A percentile compares a stretch with the other conserved stretches of the same genome.
These are phyloP conservation scores for Ephydatia muelleri DNA, from an alignment of 37 sponge, comb jelly and placozoan genomes.

Conservation along the genomic window DNA sequence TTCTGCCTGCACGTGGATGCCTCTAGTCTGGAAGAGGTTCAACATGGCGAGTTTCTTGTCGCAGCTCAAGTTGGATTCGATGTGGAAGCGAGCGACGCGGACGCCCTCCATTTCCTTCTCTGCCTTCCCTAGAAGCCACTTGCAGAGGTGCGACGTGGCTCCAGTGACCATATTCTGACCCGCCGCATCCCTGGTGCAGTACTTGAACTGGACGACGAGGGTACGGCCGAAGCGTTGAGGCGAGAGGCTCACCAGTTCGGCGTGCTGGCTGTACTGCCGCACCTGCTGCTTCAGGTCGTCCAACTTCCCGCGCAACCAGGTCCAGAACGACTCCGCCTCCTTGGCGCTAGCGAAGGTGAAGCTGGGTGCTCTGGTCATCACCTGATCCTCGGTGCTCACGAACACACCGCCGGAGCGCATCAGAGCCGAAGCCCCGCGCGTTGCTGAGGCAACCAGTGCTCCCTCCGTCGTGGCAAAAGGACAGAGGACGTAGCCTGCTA, in stretches of 20 bases:
- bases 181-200: conserved; percentile 59
- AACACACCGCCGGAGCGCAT: conserved; percentile 69
- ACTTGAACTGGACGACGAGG: conserved; percentile 50
- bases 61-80: conserved; percentile 55
- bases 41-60: conserved; percentile 59
- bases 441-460: conserved; percentile 77
- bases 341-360: conserved; percentile 26
- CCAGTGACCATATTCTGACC: conserved; percentile 88
- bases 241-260: conserved; percentile 28
- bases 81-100: conserved; percentile 35
- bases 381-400: conserved; percentile 19
- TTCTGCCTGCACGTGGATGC: conserved; percentile 70
- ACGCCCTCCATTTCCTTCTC: conserved; percentile 46
- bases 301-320: conserved; percentile 41
- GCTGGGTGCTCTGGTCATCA: conserved; percentile 44
- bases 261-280: conserved; percentile 60
- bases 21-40: conserved; percentile 36
- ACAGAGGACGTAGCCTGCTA: conserved; percentile 58
- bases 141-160: conserved; percentile 65
- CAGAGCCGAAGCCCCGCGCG: conserved; percentile 66
- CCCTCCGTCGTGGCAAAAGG: conserved; percentile 85
- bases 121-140: conserved; percentile 50
- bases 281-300: conserved; percentile 46
- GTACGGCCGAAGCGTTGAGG: conserved; percentile 35
- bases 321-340: conserved; percentile 43